Percentiles rank a stretch among this genome's conserved stretches.
Evolutionary conservation across 2,113 vertebrate genomes (phyloP).

Genomic region (Catagonus wagneri): DNA sequence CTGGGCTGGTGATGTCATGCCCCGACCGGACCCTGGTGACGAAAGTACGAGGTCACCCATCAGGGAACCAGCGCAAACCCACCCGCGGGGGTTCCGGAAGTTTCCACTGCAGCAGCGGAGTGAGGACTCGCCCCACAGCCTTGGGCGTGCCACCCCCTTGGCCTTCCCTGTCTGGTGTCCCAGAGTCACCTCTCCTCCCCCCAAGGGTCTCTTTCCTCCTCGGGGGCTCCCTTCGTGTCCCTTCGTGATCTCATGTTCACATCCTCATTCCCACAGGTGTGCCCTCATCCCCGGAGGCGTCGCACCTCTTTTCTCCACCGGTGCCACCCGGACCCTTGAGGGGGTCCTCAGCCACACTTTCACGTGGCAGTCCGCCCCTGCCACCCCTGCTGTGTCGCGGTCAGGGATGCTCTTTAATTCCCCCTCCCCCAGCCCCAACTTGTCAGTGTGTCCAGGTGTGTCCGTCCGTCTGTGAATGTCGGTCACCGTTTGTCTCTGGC

Average conservation of each 20-base stretch:
- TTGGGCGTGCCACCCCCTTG: background rate
- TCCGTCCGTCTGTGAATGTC: constrained; percentile 35
- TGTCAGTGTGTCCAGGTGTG: background rate
- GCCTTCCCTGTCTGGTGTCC: background rate
- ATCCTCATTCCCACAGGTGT: constrained; percentile 55
- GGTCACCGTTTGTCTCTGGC: constrained; percentile 28
- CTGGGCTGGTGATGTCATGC: constrained; percentile 80
- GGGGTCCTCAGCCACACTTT: background rate
- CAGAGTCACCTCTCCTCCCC: background rate
- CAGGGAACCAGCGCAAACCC: constrained; percentile 60
- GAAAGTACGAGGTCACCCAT: constrained; percentile 71
- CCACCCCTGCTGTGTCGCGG: background rate
- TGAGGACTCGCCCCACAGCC: constrained; percentile 29
- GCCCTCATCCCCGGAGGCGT: background rate
- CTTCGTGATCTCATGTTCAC: background rate
- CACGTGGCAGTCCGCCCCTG: background rate
- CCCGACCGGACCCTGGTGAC: constrained; percentile 67
- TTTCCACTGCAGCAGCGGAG: constrained; percentile 63
- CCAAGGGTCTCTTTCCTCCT: background rate
- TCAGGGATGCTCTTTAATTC: background rate
- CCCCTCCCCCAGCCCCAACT: background rate
- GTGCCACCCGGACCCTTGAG: background rate
- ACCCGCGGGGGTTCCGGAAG: constrained; percentile 72
- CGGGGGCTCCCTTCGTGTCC: background rate
- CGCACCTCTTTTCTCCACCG: background rate